Evolutionary conservation across 2,113 vertebrate genomes (phyloP).

Genomic region (Eira barbara): DNA sequence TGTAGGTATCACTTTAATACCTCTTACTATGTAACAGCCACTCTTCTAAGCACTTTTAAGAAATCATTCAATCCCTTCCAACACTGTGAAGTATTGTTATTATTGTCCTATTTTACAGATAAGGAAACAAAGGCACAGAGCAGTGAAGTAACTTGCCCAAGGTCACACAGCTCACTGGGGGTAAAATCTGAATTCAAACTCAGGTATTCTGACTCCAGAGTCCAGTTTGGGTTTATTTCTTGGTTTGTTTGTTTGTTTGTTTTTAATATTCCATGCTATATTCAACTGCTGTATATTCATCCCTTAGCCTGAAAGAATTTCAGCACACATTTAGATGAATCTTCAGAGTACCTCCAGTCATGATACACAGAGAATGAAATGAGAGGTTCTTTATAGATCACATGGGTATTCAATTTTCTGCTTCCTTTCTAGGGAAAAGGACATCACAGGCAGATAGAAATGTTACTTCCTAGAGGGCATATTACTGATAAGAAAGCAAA

Average conservation of each 20-base stretch:
- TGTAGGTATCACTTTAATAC: not conserved
- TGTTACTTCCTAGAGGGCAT: not conserved
- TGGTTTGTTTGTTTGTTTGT: too few relatives aligned
- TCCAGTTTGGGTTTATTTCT: too few relatives aligned
- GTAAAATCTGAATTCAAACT: too few relatives aligned
- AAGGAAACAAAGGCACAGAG: not conserved
- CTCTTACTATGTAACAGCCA: not conserved
- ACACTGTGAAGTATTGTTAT: not conserved
- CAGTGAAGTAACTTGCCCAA: not conserved
- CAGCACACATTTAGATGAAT: not conserved
- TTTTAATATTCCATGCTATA: not conserved
- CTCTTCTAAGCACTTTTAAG: not conserved
- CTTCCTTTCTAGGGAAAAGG: not conserved
- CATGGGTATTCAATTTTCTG: not conserved
- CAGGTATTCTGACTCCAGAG: too few relatives aligned
- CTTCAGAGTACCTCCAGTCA: not conserved
- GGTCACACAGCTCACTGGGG: not conserved
- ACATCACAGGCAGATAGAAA: not conserved
- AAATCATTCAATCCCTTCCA: not conserved
- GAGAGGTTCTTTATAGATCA: not conserved
- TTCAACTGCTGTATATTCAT: not conserved
- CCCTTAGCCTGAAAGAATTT: not conserved
- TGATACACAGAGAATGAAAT: not conserved
- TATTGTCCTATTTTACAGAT: not conserved
- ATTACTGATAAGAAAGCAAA: not conserved